Percentiles rank a stretch among this genome's conserved stretches.
These are phyloP conservation scores for Cyprinodon brontotheroides DNA, from an alignment of 2,113 vertebrate genomes.

Conservation along the genomic window DNA sequence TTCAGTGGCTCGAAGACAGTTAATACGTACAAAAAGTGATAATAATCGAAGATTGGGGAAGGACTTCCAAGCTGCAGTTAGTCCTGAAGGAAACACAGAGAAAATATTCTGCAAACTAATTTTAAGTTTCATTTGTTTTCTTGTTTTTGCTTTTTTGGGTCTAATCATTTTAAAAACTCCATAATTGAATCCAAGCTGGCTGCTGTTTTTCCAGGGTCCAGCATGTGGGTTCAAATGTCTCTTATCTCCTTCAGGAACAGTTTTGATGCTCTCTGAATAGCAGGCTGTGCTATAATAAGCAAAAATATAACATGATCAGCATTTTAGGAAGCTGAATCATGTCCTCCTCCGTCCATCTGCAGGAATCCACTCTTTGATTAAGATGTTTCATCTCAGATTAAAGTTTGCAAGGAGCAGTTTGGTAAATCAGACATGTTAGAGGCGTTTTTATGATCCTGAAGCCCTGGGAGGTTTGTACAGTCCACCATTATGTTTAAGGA, in stretches of 20 bases:
- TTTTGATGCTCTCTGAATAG: constrained; percentile 8
- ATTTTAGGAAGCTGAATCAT: constrained; percentile 17
- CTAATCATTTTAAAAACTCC: constrained; percentile 3
- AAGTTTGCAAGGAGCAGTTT: too few species aligned
- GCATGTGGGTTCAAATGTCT: constrained; percentile 1
- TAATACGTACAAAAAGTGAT: constrained; percentile 7
- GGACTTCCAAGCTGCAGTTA: constrained; percentile 39
- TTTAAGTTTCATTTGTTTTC: constrained; percentile 20
- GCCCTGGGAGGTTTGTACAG: too few species aligned
- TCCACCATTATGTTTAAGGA: too few species aligned
- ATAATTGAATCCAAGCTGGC: constrained; percentile 18
- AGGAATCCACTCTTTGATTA: constrained; percentile 10
- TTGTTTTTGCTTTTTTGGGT: constrained; percentile 35
- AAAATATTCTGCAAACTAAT: constrained; percentile 31
- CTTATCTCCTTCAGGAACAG: constrained; percentile 7
- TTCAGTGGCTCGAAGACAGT: constrained; percentile 7
- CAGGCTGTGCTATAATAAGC: constrained; percentile 4
- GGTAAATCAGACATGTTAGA: too few species aligned
- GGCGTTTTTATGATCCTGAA: too few species aligned
- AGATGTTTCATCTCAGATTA: constrained; percentile 6
- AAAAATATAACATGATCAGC: constrained; percentile 25
- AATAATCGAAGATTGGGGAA: neutral
- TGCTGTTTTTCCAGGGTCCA: constrained; percentile 29
- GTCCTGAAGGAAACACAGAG: constrained; percentile 31
- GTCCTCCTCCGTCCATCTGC: constrained; percentile 4